phyloP scores from a whole-genome alignment of 2,797 vertebrate genomes.

The Luscinia megarhynchos region DNA sequence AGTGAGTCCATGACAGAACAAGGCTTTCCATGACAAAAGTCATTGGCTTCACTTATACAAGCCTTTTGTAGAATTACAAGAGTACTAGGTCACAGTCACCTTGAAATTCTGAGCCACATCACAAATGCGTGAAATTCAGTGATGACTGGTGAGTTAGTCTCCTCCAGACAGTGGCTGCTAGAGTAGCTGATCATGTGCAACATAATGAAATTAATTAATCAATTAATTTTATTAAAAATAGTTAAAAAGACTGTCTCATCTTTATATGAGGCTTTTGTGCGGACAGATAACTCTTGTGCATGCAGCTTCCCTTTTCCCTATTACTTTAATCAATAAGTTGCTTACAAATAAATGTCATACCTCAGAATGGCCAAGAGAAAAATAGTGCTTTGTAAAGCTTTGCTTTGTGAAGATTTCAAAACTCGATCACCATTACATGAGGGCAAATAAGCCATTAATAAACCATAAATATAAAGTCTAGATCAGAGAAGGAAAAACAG shows the following conservation, averaged over 20 bases:
- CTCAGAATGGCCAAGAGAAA: neutral
- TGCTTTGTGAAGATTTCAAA: neutral
- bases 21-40: neutral
- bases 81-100: neutral
- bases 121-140: neutral
- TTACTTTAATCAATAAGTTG: neutral
- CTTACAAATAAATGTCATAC: neutral
- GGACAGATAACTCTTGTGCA: neutral
- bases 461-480: neutral
- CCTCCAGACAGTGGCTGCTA: neutral
- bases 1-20: neutral
- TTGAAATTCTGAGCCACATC: neutral
- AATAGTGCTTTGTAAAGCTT: neutral
- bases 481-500: neutral
- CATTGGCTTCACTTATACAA: neutral
- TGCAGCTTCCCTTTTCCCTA: neutral
- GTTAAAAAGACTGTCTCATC: neutral
- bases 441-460: neutral
- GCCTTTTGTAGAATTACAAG: neutral
- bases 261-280: neutral
- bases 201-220: neutral
- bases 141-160: neutral
- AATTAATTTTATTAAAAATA: neutral
- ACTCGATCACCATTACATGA: neutral
- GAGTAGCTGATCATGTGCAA: neutral